phyloP scores from a whole-genome alignment of 2,888 invertebrate species.

The Stegana nigrithorax region DNA sequence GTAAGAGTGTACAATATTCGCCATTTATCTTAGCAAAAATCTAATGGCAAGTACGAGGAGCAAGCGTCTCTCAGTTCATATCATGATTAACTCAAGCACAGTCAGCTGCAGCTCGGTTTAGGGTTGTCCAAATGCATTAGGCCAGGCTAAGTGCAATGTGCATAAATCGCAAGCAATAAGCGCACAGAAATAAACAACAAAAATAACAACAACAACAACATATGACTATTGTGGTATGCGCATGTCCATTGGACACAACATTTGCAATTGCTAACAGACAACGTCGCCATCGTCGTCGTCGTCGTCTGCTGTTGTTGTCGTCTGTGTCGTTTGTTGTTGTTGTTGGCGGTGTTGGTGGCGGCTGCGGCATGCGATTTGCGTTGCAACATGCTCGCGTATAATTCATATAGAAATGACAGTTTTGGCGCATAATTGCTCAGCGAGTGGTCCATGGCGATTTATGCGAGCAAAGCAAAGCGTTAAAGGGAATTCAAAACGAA shows the following conservation, averaged over 20 bases:
- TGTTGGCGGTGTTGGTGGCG: background rate
- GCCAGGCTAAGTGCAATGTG: conserved; percentile 47
- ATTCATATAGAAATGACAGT: conserved; percentile 55
- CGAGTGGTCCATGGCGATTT: background rate
- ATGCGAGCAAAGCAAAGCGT: conserved; percentile 21
- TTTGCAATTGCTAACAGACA: background rate
- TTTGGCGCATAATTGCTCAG: conserved; percentile 42
- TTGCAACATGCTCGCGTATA: conserved; percentile 44
- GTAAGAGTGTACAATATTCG: conserved; percentile 22
- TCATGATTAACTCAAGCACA: conserved; percentile 24
- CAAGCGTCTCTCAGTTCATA: conserved; percentile 27
- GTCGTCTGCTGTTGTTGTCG: background rate
- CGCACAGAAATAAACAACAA: conserved; percentile 14
- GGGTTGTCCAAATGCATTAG: conserved; percentile 44
- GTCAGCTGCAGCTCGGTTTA: conserved; percentile 20
- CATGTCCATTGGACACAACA: background rate
- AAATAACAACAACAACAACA: conserved; percentile 10
- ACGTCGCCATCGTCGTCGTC: background rate
- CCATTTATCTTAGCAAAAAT: conserved; percentile 52
- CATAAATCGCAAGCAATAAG: too few species aligned
- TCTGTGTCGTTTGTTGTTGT: background rate
- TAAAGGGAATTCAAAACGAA: conserved; percentile 39
- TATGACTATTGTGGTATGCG: too few species aligned
- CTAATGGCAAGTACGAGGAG: conserved; percentile 28
- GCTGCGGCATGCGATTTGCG: conserved; percentile 43